phyloP scores from a whole-genome alignment of 92 coral and sea anemone species.

The Anthopleura xanthogrammica region DNA sequence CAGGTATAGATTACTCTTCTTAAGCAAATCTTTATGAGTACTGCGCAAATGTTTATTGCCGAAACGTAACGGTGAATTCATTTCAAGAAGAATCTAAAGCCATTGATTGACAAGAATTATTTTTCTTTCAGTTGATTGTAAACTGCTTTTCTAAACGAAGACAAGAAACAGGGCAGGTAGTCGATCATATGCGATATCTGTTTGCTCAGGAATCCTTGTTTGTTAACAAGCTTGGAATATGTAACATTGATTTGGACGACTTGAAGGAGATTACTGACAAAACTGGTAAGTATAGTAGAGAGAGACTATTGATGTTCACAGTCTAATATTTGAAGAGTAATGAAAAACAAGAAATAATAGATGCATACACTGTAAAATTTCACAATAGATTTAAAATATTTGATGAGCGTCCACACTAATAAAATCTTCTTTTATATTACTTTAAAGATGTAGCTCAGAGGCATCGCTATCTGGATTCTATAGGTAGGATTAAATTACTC shows the following conservation, averaged over 20 bases:
- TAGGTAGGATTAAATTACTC: neutral
- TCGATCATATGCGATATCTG: conserved; percentile 15
- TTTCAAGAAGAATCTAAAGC: too few species aligned
- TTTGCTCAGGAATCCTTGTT: conserved; percentile 21
- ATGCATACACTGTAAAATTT: too few species aligned
- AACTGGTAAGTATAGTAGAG: neutral
- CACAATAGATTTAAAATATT: too few species aligned
- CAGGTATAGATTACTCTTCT: conserved; percentile 2
- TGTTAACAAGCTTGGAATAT: conserved; percentile 16
- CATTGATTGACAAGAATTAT: too few species aligned
- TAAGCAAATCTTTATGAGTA: too few species aligned
- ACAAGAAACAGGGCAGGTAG: neutral
- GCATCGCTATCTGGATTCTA: conserved; percentile 3
- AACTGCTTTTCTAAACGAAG: conserved; percentile 9
- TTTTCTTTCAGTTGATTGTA: neutral
- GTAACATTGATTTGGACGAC: neutral
- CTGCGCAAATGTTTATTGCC: too few species aligned
- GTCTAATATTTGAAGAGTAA: neutral
- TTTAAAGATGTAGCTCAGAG: neutral
- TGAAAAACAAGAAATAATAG: too few species aligned
- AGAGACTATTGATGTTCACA: neutral
- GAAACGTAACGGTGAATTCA: too few species aligned
- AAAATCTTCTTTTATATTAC: neutral
- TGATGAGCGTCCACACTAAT: too few species aligned
- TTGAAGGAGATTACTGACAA: conserved; percentile 12